Evolutionary conservation across 2,797 vertebrate genomes (phyloP).

Genomic region (Gadopsis bispinosus): DNA sequence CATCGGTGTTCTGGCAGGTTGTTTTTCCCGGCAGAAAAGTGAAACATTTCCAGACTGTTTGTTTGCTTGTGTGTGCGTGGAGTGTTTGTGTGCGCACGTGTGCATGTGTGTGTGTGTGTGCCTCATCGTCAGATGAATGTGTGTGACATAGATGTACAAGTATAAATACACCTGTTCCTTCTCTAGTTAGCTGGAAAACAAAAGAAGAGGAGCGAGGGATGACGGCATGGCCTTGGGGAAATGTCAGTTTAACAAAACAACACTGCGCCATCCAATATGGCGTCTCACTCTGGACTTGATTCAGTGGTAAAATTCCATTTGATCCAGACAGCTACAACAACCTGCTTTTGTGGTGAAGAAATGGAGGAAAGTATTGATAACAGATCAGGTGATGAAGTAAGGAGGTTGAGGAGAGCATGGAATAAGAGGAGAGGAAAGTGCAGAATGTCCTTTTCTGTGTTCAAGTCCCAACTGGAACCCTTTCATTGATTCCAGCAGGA

Average conservation of each 20-base stretch:
- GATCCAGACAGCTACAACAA: conserved; percentile 37
- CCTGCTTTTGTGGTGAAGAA: conserved; percentile 44
- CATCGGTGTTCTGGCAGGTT: conserved; percentile 60
- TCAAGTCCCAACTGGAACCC: conserved; percentile 45
- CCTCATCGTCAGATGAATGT: conserved; percentile 17
- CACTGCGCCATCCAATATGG: conserved; percentile 48
- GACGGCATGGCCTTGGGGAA: conserved; percentile 40
- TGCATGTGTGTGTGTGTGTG: conserved; percentile 24
- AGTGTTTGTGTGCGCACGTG: conserved; percentile 5
- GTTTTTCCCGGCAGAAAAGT: conserved; percentile 53
- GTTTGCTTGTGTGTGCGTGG: conserved; percentile 14
- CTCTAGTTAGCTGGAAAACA: conserved; percentile 21
- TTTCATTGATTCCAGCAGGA: conserved; percentile 50
- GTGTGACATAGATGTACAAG: conserved; percentile 4
- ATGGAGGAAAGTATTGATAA: conserved; percentile 57
- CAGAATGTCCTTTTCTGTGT: conserved; percentile 65
- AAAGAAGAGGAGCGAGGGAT: conserved; percentile 15
- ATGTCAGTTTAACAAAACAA: conserved; percentile 58
- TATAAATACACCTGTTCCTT: conserved; percentile 41
- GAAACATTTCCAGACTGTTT: conserved; percentile 48
- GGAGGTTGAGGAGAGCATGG: conserved; percentile 16
- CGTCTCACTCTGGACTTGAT: conserved; percentile 43
- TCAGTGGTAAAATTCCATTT: conserved; percentile 50
- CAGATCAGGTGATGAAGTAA: conserved; percentile 54
- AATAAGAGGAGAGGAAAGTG: conserved; percentile 51